Base-by-base conservation (phyloP, 1,140 invertebrate genomes). In the Proales similis region DNA sequence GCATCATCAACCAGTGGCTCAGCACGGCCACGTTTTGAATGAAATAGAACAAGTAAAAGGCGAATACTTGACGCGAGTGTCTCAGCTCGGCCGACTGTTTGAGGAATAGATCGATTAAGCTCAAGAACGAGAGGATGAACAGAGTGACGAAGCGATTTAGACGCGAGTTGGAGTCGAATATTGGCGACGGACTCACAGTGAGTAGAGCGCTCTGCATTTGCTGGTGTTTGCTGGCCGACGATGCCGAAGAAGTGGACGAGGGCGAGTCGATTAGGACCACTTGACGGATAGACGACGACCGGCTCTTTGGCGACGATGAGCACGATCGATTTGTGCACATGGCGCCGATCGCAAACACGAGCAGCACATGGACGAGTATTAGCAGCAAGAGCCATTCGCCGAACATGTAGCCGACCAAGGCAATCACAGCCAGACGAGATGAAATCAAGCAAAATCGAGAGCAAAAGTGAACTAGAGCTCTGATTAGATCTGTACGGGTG, bases 401-500 rank as follows among this genome's bases (percentile, higher is more conserved):
- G 36, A 57, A 57, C 36, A 57, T 19, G 19, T 57, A 57, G 36
- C 51, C 39, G n/a, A 57, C 29, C 2, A 57, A 1, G 6, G 33
- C 51, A 3, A 57, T n/a, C 1, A 57, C 26, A 39, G 26, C 17
- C 12, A 57, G 29, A 24, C 51, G 51, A 20, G 51, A 57, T 27
- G 51, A 42, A 12, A 57, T 57, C 9, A 57, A 24, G 32, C 51
- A 57, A 57, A 57, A 57, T 42, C 32, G 39, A 14, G 27, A 57
- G 32, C 51, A 57, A 57, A 57, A 57, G 22, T 57, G 45, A 26
- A 57, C 51, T 4, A 57, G 20, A 19, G 45, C n/a, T 42, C 45
- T 42, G 7, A 57, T 42, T 14, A 30, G 19, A 27, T 42, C 51
- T 17, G 45, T 19, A n/a, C 51, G 17, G 4, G 45, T 9, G 2